A percentile compares a stretch with the other conserved stretches of the same genome.
Evolutionary conservation across 1,140 invertebrate genomes (phyloP).

Genomic region (Drosophila kanapiae): DNA sequence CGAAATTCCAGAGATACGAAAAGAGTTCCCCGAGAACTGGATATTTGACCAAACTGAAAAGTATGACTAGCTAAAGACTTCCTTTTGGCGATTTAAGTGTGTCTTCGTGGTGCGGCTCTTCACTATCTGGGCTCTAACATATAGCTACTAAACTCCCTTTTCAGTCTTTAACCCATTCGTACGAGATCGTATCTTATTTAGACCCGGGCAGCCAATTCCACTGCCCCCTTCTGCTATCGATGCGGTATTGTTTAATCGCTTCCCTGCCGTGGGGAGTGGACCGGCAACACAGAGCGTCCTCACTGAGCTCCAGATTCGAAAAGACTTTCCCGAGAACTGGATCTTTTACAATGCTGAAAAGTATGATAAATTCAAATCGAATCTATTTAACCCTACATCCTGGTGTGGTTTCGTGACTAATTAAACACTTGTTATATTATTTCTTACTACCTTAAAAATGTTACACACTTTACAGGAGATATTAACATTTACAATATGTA

Average conservation of each 20-base stretch:
- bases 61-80: constrained; percentile 19
- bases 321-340: constrained; percentile 71
- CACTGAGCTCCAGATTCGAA: constrained; percentile 32
- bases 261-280: not conserved
- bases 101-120: not conserved
- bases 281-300: not conserved
- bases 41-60: constrained; percentile 47
- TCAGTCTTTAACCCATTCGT: not conserved
- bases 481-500: not conserved
- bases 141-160: not conserved
- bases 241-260: not conserved
- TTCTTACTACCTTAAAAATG: not conserved
- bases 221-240: not conserved
- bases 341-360: constrained; percentile 53
- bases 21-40: constrained; percentile 56
- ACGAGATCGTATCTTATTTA: constrained; percentile 16
- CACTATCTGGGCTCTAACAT: not conserved
- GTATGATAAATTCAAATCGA: constrained; percentile 26
- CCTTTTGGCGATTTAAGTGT: not conserved
- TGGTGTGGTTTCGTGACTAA: constrained; percentile 26
- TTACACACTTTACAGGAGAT: not conserved
- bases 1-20: constrained; percentile 17
- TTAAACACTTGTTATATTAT: not conserved
- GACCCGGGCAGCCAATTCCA: constrained; percentile 8
- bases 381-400: not conserved